These are phyloP conservation scores for Zygogramma bicolorata DNA, from an alignment of 2,888 invertebrate genomes.

Conservation along the genomic window DNA sequence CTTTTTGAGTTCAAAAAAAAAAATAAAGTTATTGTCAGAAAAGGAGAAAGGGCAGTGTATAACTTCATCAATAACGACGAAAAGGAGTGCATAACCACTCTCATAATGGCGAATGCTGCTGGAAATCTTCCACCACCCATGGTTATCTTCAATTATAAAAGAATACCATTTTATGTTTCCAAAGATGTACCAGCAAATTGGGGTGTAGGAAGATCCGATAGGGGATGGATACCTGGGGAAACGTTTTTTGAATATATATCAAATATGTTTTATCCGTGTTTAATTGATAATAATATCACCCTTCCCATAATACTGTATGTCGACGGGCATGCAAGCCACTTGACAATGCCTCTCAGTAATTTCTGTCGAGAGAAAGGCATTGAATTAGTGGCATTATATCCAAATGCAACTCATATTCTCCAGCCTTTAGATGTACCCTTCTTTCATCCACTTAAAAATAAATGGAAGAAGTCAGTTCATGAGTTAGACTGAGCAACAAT, in stretches of 20 bases:
- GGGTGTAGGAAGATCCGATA: conserved; percentile 10
- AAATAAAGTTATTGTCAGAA: neutral
- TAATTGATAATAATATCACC: neutral
- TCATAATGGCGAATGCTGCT: neutral
- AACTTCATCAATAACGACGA: too few species aligned
- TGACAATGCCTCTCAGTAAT: neutral
- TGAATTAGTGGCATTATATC: neutral
- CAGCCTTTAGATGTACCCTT: neutral
- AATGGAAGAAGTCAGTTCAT: neutral
- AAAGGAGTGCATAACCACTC: neutral
- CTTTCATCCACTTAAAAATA: neutral
- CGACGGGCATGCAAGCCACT: conserved; percentile 1
- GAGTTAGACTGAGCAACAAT: neutral
- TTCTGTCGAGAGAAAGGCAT: neutral
- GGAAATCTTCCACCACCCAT: neutral
- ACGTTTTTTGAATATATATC: too few species aligned
- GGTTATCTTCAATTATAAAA: neutral
- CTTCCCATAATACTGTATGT: conserved; percentile 10
- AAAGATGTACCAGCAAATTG: too few species aligned
- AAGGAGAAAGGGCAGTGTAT: neutral
- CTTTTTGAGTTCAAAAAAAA: neutral
- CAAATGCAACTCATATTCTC: neutral
- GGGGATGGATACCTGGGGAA: conserved; percentile 11
- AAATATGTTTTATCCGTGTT: too few species aligned
- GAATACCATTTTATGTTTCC: neutral